These are phyloP conservation scores for Tridacna gigas DNA, from an alignment of 2,888 invertebrate species.

Conservation along the genomic window DNA sequence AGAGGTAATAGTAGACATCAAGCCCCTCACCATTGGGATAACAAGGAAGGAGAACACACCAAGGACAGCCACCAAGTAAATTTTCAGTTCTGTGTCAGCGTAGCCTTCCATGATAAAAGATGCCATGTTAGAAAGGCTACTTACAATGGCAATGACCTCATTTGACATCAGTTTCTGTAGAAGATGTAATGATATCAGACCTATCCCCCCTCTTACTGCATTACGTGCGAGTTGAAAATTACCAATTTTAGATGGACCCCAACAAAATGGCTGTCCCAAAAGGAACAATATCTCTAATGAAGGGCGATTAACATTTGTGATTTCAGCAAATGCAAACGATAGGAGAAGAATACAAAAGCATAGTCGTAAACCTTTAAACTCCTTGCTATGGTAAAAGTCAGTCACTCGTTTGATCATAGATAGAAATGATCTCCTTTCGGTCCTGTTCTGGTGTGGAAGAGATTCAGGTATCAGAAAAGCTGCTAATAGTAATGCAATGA, in stretches of 20 bases:
- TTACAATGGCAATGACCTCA: conserved; percentile 43
- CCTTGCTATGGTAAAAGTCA: conserved; percentile 45
- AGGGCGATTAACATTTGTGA: conserved; percentile 30
- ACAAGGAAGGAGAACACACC: conserved; percentile 52
- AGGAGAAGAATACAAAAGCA: conserved; percentile 43
- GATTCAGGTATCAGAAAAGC: conserved; percentile 48
- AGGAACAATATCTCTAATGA: conserved; percentile 54
- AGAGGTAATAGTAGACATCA: conserved; percentile 51
- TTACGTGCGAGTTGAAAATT: conserved; percentile 38
- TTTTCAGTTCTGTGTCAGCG: conserved; percentile 36
- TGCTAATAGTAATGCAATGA: conserved; percentile 28
- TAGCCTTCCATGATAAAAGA: conserved; percentile 48
- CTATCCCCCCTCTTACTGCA: conserved; percentile 30
- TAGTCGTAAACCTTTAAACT: conserved; percentile 47
- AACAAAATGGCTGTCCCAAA: conserved; percentile 61
- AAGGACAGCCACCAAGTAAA: conserved; percentile 41
- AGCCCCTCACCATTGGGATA: conserved; percentile 56
- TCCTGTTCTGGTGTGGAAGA: conserved; percentile 17
- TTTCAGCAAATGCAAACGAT: conserved; percentile 41
- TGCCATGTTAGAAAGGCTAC: conserved; percentile 35
- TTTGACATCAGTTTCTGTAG: conserved; percentile 46
- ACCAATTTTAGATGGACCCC: conserved; percentile 50
- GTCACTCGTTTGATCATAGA: conserved; percentile 28
- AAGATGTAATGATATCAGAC: conserved; percentile 38
- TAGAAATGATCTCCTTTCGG: conserved; percentile 9